Conservation (phyloP, 2,113 vertebrate genomes). For the Apodemus speciosus region DNA sequence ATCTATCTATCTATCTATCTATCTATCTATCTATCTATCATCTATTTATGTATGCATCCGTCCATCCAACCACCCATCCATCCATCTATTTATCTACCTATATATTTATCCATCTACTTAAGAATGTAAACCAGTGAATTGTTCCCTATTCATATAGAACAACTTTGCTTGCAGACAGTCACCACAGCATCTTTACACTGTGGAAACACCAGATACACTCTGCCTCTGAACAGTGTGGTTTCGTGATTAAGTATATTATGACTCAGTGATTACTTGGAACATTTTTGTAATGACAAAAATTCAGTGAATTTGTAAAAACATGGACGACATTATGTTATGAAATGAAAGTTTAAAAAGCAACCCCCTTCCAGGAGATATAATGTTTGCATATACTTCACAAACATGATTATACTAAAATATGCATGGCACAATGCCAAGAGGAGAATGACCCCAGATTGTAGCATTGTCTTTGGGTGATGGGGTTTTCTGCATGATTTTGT, state of each 20-base stretch:
- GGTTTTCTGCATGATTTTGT: neutral
- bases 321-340: neutral
- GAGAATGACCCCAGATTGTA: neutral
- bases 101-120: neutral
- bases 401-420: conserved; percentile 25
- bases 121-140: neutral
- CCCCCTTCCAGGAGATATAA: neutral
- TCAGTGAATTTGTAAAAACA: neutral
- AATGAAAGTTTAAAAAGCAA: neutral
- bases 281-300: neutral
- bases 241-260: neutral
- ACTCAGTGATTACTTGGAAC: neutral
- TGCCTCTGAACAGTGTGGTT: neutral
- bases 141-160: neutral
- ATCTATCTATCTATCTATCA: neutral
- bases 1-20: neutral
- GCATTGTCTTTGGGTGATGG: neutral
- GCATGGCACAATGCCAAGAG: neutral
- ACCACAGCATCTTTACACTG: neutral
- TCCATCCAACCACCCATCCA: neutral
- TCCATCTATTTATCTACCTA: neutral
- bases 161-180: neutral
- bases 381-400: neutral
- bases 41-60: neutral
- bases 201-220: neutral